phyloP scores from a whole-genome alignment of 2,888 invertebrate genomes.

The Agelastica alni region DNA sequence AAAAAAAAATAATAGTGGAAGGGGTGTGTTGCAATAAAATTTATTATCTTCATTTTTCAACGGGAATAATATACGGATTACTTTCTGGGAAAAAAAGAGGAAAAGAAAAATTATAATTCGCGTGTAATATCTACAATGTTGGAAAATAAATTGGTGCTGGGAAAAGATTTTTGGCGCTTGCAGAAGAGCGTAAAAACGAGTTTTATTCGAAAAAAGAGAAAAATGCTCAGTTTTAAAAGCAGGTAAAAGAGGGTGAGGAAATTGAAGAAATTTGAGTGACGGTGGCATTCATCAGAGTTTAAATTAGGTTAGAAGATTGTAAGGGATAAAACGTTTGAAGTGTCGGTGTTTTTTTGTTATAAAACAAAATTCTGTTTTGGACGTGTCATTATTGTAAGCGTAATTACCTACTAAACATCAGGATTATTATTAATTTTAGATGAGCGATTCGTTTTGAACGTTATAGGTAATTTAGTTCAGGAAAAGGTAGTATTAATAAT shows the following conservation, averaged over 20 bases:
- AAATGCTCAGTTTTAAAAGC: background rate
- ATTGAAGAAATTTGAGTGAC: background rate
- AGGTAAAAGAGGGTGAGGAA: constrained; percentile 1
- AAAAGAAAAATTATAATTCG: constrained; percentile 22
- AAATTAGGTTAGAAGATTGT: background rate
- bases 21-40: constrained; percentile 19
- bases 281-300: background rate
- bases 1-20: constrained; percentile 18
- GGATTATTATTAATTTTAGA: too few species aligned
- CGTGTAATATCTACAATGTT: constrained; percentile 18
- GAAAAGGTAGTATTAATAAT: too few species aligned
- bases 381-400: too few species aligned
- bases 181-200: background rate
- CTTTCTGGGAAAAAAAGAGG: constrained; percentile 4
- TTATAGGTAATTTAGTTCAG: too few species aligned
- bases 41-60: constrained; percentile 25
- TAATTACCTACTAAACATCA: too few species aligned
- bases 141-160: constrained; percentile 16
- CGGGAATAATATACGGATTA: constrained; percentile 20
- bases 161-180: constrained; percentile 14
- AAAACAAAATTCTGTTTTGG: too few species aligned
- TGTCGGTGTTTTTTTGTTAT: too few species aligned
- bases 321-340: too few species aligned
- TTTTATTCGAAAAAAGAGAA: constrained; percentile 3
- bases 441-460: too few species aligned